Percentiles rank a stretch among this genome's conserved stretches.
phyloP scores from a whole-genome alignment of 2,888 invertebrate genomes.

The Spisula subtruncata region DNA sequence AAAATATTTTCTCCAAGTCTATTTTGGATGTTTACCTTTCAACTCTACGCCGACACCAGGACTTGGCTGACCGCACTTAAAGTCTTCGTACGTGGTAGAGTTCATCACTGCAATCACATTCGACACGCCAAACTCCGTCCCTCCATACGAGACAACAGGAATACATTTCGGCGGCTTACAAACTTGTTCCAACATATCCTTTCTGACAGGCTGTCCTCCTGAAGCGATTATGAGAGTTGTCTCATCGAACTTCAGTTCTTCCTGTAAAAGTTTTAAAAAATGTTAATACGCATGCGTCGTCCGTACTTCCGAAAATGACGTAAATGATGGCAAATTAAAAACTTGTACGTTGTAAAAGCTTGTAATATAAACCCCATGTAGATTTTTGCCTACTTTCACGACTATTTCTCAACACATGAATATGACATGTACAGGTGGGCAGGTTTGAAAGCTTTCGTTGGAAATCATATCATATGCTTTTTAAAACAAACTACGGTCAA shows the following conservation, averaged over 20 bases:
- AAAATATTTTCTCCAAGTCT: too few species aligned
- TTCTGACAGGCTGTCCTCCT: neutral
- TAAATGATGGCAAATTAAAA: conserved; percentile 25
- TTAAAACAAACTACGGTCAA: too few species aligned
- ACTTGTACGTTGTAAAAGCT: neutral
- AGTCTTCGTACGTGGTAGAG: conserved; percentile 24
- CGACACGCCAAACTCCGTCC: conserved; percentile 26
- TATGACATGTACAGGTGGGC: too few species aligned
- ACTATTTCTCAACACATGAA: too few species aligned
- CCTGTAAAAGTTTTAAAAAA: conserved; percentile 26
- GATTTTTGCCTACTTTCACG: too few species aligned
- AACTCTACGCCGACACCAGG: conserved; percentile 34
- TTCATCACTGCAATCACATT: neutral
- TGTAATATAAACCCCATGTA: too few species aligned
- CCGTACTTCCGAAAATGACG: conserved; percentile 20
- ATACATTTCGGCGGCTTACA: neutral
- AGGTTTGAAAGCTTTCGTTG: too few species aligned
- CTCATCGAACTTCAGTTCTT: conserved; percentile 2
- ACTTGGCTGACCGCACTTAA: conserved; percentile 30
- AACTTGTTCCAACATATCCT: neutral
- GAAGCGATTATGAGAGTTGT: neutral
- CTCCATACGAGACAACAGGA: conserved; percentile 27
- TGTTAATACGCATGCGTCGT: conserved; percentile 56
- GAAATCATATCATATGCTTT: too few species aligned
- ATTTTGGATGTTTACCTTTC: conserved; percentile 38